Percentiles rank a stretch among this genome's conserved stretches.
Conservation (phyloP, 2,113 vertebrate species). For the Hydrochoerus hydrochaeris region DNA sequence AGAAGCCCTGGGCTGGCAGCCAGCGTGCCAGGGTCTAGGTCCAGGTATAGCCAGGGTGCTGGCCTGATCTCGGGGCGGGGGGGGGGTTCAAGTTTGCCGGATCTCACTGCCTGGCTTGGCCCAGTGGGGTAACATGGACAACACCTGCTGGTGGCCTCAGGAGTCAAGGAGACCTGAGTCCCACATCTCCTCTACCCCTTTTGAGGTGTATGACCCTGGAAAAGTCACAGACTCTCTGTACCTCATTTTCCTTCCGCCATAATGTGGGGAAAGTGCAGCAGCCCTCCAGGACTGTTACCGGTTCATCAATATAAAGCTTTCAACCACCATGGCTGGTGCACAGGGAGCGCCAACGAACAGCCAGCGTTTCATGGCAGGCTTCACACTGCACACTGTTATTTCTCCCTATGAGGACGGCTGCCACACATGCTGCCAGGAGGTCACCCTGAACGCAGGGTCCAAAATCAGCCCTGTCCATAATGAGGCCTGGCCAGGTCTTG, state of each 20-base stretch:
- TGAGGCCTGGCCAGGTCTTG: background rate
- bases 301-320: background rate
- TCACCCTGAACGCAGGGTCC: conserved; percentile 44
- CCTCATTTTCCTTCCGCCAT: background rate
- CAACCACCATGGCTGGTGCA: background rate
- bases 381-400: background rate
- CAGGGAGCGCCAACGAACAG: background rate
- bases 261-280: background rate
- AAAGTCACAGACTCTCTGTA: background rate
- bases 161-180: background rate
- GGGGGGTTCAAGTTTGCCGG: background rate
- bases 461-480: background rate
- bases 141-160: background rate
- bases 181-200: background rate
- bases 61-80: background rate
- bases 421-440: background rate
- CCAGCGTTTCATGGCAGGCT: background rate
- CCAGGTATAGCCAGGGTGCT: background rate
- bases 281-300: background rate
- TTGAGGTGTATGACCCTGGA: background rate
- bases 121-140: background rate
- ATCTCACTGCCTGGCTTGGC: background rate
- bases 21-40: background rate
- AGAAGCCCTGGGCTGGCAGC: background rate
- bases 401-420: background rate